Evolutionary conservation across 2,888 invertebrate genomes (phyloP).

Genomic region (Hetaerina titia): DNA sequence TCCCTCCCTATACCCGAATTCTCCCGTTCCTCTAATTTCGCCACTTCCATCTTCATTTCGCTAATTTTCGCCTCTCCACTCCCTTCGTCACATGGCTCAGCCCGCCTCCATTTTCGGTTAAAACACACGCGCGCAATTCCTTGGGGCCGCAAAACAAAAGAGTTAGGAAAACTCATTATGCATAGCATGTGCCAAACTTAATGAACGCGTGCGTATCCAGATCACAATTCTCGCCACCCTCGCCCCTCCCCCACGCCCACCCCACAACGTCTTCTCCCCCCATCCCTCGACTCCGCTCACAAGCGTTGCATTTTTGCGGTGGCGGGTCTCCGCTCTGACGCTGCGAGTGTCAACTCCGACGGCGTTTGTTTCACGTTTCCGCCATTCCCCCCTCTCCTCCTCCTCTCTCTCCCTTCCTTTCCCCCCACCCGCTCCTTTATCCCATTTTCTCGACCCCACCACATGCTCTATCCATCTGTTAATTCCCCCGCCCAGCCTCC

Average conservation of each 20-base stretch:
- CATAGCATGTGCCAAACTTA: conserved; percentile 49
- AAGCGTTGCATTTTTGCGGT: too few species aligned
- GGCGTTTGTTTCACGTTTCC: too few species aligned
- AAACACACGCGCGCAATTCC: background rate
- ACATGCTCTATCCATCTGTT: too few species aligned
- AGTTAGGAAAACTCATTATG: conserved; percentile 63
- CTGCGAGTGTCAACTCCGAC: too few species aligned
- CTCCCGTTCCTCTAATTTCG: background rate
- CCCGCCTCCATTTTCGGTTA: background rate
- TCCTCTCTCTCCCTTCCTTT: too few species aligned
- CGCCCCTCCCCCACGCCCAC: background rate
- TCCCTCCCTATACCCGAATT: background rate
- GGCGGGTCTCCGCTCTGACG: too few species aligned
- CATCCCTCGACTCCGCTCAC: too few species aligned
- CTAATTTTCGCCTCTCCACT: background rate
- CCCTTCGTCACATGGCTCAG: background rate
- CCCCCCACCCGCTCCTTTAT: too few species aligned
- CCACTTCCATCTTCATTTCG: background rate
- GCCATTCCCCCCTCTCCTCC: too few species aligned
- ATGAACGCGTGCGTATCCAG: conserved; percentile 60
- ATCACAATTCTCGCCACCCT: conserved; percentile 23
- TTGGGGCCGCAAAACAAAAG: conserved; percentile 13
- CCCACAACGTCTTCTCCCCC: too few species aligned
- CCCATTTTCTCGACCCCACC: too few species aligned
- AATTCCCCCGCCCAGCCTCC: too few species aligned